Base-by-base conservation (phyloP, 2,797 vertebrate genomes). In the Smutsia gigantea region DNA sequence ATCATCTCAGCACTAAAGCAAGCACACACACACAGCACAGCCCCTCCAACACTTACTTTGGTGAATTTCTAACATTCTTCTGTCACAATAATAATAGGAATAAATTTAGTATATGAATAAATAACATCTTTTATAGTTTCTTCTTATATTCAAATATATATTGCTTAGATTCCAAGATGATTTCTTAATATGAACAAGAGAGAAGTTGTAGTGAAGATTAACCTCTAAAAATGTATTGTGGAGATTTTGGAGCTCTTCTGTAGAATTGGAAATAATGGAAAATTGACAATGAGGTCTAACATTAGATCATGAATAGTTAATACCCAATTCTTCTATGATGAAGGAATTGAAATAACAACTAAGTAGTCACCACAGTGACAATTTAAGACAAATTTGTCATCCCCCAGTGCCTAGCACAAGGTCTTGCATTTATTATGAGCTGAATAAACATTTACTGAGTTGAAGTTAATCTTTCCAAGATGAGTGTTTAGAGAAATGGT, bases 281-380 rank as follows among this genome's bases (percentile, higher is more conserved):
- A 97, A 93, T 94, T 96, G 97, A 96, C 97, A 97, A 84, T 94
- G 95, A 97, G 95, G 94, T 92, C 95, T 96, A 95, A 97, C 96
- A 96, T 96, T 95, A 86, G 87, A 97, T 88, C 85, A 96, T 97
- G 95, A 97, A 97, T 98, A 95, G 93, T 95, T 97, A 97, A 97
- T 97, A 91, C 23, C n/a, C 79, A 97, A 96, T 97, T 98, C 84
- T 96, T 97, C 88, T 90, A 69, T 95, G 89, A 93, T 74, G 95
- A 93, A 89, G 69, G 75, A 95, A 97, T 97, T 96, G 96, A 97
- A 97, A 96, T 96, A 93, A 89, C 61, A 87, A 72, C 63, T 78
- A 82, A 94, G 77, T 55, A 97, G 93, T 97, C 94, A 87, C 72
- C 85, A 74, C 74, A 84, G 84, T 93, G 95, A 94, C 96, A 96